Evolutionary conservation across 2,113 vertebrate species (phyloP).

Genomic region (Columba livia): DNA sequence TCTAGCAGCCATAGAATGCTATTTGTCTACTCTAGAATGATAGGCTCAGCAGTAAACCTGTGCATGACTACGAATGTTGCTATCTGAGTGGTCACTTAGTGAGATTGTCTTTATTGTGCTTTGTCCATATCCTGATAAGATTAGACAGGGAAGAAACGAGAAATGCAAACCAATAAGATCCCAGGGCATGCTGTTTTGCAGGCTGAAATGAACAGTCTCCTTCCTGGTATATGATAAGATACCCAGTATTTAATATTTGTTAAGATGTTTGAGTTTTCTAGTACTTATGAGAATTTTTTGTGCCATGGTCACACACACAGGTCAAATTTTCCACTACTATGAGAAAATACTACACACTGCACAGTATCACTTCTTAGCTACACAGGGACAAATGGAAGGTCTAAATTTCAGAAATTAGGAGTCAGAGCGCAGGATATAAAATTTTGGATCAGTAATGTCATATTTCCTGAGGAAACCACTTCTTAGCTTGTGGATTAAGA

Average conservation of each 20-base stretch:
- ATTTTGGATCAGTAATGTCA: neutral
- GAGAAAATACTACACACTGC: neutral
- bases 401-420: neutral
- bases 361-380: neutral
- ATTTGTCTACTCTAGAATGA: neutral
- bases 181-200: neutral
- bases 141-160: neutral
- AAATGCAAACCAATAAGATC: neutral
- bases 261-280: neutral
- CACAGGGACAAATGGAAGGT: neutral
- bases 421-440: neutral
- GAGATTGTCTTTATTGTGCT: neutral
- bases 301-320: neutral
- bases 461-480: neutral
- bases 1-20: neutral
- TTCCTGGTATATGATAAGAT: neutral
- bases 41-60: neutral
- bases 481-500: neutral
- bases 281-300: neutral
- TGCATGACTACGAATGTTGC: neutral
- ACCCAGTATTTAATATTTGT: neutral
- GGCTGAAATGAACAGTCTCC: neutral
- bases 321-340: neutral
- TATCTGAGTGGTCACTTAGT: neutral
- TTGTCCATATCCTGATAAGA: neutral